phyloP scores from a whole-genome alignment of 2,888 invertebrate species.

The Lasioglossum marginatum region DNA sequence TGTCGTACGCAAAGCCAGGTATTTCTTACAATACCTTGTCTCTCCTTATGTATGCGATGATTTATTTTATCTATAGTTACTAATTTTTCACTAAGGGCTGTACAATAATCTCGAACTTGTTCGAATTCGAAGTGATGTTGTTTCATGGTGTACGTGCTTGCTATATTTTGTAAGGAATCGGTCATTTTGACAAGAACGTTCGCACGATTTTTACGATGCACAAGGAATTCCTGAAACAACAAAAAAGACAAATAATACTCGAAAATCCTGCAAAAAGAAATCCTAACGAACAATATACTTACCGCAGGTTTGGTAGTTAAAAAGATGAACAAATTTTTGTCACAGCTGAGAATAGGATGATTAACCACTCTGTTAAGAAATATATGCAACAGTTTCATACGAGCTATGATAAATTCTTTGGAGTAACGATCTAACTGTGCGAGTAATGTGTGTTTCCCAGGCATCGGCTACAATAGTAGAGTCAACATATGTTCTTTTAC shows the following conservation, averaged over 20 bases:
- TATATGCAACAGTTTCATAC: constrained; percentile 88
- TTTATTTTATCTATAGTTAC: constrained; percentile 88
- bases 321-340: constrained; percentile 88
- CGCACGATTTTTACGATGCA: constrained; percentile 87
- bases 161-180: constrained; percentile 86
- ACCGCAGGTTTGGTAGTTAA: constrained; percentile 88
- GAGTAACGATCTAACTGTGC: constrained; percentile 90
- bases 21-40: constrained; percentile 84
- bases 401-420: constrained; percentile 88
- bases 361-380: constrained; percentile 88
- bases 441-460: constrained; percentile 89
- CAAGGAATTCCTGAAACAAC: constrained; percentile 86
- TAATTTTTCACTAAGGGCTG: constrained; percentile 87
- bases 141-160: constrained; percentile 86
- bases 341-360: constrained; percentile 89
- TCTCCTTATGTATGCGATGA: constrained; percentile 88
- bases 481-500: constrained; percentile 12
- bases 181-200: constrained; percentile 86
- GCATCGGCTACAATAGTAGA: constrained; percentile 87
- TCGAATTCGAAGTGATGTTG: constrained; percentile 88
- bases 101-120: constrained; percentile 87
- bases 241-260: not conserved
- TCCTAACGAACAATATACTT: constrained; percentile 73
- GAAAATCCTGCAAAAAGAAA: not conserved
- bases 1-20: not conserved